Conservation (phyloP, 2,113 vertebrate species). For the Tamias sibiricus region DNA sequence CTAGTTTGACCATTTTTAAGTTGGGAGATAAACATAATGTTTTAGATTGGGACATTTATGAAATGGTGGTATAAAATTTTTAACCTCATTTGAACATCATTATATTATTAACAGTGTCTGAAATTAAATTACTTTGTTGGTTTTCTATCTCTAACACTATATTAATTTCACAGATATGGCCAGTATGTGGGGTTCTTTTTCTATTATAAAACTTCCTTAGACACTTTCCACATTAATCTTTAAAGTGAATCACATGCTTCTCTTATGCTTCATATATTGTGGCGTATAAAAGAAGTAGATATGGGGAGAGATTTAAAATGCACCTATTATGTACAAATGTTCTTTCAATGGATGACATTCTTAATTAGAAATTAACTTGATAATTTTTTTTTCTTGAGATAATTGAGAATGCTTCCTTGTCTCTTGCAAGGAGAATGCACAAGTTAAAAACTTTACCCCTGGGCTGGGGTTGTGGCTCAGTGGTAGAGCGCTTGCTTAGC, state of each 20-base stretch:
- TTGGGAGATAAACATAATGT: conserved; percentile 26
- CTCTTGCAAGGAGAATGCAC: conserved; percentile 15
- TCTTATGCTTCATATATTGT: background rate
- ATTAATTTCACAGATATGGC: background rate
- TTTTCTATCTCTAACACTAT: background rate
- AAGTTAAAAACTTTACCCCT: conserved; percentile 18
- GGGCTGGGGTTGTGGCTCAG: too few relatives aligned
- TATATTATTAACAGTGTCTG: conserved; percentile 32
- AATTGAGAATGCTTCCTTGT: conserved; percentile 26
- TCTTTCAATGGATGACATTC: conserved; percentile 6
- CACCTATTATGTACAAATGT: background rate
- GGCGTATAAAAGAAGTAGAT: background rate
- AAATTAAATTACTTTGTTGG: conserved; percentile 45
- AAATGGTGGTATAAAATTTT: background rate
- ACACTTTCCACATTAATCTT: conserved; percentile 14
- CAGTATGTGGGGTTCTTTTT: conserved; percentile 1
- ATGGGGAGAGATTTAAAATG: background rate
- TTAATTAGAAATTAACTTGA: conserved; percentile 52
- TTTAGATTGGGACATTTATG: conserved; percentile 14
- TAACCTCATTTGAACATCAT: background rate
- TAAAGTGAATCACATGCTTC: conserved; percentile 12
- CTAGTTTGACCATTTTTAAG: conserved; percentile 8
- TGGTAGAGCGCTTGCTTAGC: too few relatives aligned
- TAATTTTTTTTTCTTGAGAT: conserved; percentile 15
- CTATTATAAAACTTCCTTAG: conserved; percentile 25